These are phyloP conservation scores for Apocheima hispidaria DNA, from an alignment of 2,888 invertebrate genomes.

Conservation along the genomic window DNA sequence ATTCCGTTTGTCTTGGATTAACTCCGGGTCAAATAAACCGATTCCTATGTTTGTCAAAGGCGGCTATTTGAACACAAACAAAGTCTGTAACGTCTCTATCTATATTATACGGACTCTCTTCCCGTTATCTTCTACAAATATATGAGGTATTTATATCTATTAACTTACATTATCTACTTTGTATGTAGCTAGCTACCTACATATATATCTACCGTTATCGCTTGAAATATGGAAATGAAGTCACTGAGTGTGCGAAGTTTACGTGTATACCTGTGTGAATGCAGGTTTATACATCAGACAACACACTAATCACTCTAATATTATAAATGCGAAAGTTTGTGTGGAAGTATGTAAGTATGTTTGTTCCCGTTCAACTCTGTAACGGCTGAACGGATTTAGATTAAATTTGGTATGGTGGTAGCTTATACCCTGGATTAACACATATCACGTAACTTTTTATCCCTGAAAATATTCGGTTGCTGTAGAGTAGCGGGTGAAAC, in stretches of 20 bases:
- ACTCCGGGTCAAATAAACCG: neutral
- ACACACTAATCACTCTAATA: no score
- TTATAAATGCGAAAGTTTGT: no score
- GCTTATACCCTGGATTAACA: no score
- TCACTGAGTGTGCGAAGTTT: constrained; percentile 5
- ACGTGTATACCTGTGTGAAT: neutral
- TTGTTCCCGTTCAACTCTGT: no score
- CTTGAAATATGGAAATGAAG: constrained; percentile 10
- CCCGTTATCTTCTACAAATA: constrained; percentile 1
- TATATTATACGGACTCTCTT: constrained; percentile 1
- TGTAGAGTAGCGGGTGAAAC: no score
- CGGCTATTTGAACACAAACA: constrained; percentile 16
- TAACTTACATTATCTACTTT: neutral
- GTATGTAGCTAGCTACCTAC: neutral
- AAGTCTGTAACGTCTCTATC: constrained; percentile 8
- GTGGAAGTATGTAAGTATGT: no score
- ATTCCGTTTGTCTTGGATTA: constrained; percentile 16
- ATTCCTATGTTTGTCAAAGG: constrained; percentile 20
- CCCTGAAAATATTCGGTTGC: no score
- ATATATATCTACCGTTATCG: neutral
- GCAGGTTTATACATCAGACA: neutral
- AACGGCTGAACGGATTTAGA: no score
- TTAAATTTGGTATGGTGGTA: no score
- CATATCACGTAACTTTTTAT: no score
- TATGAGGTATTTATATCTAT: neutral